Evolutionary conservation across 2,797 vertebrate genomes (phyloP), one percentile per base, ranked within the genome.

Genomic region (Propithecus perrieri): DNA sequence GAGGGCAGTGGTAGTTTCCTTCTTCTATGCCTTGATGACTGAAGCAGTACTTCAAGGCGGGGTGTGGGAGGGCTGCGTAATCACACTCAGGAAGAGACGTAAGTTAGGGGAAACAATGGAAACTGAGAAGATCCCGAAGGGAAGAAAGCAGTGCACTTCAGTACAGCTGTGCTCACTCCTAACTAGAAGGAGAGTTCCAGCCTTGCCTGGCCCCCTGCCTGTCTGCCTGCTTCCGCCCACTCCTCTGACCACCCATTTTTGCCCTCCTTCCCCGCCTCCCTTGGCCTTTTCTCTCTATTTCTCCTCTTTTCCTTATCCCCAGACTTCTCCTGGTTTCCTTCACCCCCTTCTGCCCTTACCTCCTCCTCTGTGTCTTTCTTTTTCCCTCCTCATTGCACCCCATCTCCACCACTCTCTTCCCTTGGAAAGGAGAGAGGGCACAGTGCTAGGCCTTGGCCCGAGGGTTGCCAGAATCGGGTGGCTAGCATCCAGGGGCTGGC

Each of bases 91-190:
- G 17, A 72, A 79, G 28, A 90, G 55, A 79, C 14, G 46, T 35
- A 43, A 93, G 85, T n/a, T 55, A 35, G 7, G 2, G 43, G 90
- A 86, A 69, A 24, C 20, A 80, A n/a, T 22, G 26, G 74, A 78
- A 91, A 81, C 8, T 14, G 4, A 69, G 59, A 91, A 78, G 15
- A 46, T 26, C 22, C 35, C 85, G 43, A 86, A 79, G 78, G 61
- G 10, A 85, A 80, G 26, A 85, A 50, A 61, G 48, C 20, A 35
- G 6, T 22, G 41, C 0, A 1, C 41, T 41, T 17, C 30, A 1
- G 8, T 71, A n/a, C 7, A 81, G 5, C 63, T 30, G 20, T 57
- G 14, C 5, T 20, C 48, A 43, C 5, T 71, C 9, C 28, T 30
- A 20, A n/a, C 41, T 20, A 15, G 53, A 75, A 89, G 55, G 41